phyloP scores from a whole-genome alignment of 64 coral and sea anemone species.

The Pocillopora damicornis region DNA sequence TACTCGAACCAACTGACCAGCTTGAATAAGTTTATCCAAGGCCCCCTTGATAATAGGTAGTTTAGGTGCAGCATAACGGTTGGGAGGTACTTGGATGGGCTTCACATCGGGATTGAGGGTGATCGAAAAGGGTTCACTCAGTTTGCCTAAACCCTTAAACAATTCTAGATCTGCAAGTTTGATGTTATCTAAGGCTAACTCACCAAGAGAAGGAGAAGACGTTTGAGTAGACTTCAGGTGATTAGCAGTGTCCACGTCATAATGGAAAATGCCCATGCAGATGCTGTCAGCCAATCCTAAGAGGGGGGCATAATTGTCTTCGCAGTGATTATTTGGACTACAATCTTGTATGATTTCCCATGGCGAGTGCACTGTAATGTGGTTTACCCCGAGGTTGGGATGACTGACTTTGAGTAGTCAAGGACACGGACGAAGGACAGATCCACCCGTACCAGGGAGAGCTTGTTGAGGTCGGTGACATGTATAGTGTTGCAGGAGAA shows the following conservation, averaged over 20 bases:
- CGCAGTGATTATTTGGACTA: conserved; percentile 41
- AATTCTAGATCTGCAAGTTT: conserved; percentile 21
- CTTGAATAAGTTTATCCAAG: conserved; percentile 37
- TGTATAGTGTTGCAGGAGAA: conserved; percentile 18
- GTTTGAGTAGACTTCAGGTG: background rate
- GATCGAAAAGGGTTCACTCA: conserved; percentile 26
- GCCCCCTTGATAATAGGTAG: conserved; percentile 37
- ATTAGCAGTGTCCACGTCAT: conserved; percentile 34
- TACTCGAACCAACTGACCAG: conserved; percentile 35
- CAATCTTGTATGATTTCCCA: conserved; percentile 31
- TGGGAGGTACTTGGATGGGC: conserved; percentile 28
- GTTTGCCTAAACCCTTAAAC: conserved; percentile 38
- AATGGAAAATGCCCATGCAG: conserved; percentile 10
- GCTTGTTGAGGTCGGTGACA: background rate
- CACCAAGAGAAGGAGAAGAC: conserved; percentile 5
- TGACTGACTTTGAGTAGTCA: conserved; percentile 15
- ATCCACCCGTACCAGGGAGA: background rate
- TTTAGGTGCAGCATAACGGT: conserved; percentile 30
- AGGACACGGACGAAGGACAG: background rate
- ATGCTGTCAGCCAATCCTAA: conserved; percentile 14
- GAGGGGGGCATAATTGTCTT: conserved; percentile 31
- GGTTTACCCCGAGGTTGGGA: conserved; percentile 1
- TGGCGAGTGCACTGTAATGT: conserved; percentile 1
- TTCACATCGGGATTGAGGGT: conserved; percentile 1
- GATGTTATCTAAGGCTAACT: conserved; percentile 27